A percentile compares a stretch with the other conserved stretches of the same genome.
These are phyloP conservation scores for Pachyrhynchus sulphureomaculatus DNA, from an alignment of 1,140 invertebrate genomes.

Conservation along the genomic window DNA sequence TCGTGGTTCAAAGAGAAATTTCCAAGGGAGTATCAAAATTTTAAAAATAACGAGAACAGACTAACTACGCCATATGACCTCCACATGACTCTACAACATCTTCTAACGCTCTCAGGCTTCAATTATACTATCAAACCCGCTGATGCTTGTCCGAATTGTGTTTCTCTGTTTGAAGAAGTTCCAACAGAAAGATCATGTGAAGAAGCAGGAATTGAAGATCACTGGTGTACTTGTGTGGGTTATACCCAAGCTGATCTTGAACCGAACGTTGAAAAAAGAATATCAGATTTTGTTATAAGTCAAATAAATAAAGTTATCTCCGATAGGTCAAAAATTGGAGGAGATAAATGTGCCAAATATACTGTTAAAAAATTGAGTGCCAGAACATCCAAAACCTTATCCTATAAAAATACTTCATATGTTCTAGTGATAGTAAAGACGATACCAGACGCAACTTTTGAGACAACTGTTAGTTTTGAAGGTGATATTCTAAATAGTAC, in stretches of 20 bases:
- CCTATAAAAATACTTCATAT: constrained; percentile 34
- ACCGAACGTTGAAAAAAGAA: constrained; percentile 48
- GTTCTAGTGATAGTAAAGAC: constrained; percentile 39
- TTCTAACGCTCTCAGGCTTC: constrained; percentile 51
- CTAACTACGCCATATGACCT: constrained; percentile 75
- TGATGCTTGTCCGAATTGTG: constrained; percentile 63
- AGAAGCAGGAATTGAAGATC: constrained; percentile 68
- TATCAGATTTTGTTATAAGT: constrained; percentile 54
- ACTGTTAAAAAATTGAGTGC: constrained; percentile 19
- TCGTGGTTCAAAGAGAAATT: constrained; percentile 63
- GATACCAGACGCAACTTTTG: constrained; percentile 41
- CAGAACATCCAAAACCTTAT: constrained; percentile 29
- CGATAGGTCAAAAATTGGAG: constrained; percentile 41
- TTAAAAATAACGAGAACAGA: constrained; percentile 64
- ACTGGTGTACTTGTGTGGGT: constrained; percentile 78
- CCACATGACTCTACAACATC: constrained; percentile 61
- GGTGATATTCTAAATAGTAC: constrained; percentile 29
- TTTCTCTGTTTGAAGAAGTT: constrained; percentile 66
- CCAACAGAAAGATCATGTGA: constrained; percentile 67
- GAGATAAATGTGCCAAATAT: constrained; percentile 52
- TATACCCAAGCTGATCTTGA: constrained; percentile 48
- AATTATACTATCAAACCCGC: constrained; percentile 50
- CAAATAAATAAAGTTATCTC: constrained; percentile 45
- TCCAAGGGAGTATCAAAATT: constrained; percentile 59
- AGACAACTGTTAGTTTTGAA: constrained; percentile 36